phyloP scores from a whole-genome alignment of 2,797 vertebrate species.

The Xenops minutus region DNA sequence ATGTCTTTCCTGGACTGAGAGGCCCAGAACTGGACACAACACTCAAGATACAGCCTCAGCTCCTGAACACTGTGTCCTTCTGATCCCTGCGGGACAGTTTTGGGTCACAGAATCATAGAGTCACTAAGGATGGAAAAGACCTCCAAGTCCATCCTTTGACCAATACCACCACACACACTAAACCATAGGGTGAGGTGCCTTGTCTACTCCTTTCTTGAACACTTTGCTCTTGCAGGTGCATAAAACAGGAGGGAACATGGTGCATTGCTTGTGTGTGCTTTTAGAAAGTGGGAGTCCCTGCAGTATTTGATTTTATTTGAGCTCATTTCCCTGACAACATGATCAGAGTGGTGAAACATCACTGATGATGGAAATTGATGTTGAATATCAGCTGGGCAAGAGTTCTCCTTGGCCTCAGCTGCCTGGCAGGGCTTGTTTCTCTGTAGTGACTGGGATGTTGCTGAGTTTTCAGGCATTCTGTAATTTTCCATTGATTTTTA shows the following conservation, averaged over 20 bases:
- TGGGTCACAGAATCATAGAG: background rate
- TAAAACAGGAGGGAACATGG: background rate
- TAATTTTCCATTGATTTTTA: conserved; percentile 37
- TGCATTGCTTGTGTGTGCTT: fast-evolving
- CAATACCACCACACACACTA: background rate
- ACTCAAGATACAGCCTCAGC: background rate
- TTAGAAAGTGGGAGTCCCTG: background rate
- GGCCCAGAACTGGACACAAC: background rate
- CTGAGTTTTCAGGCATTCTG: background rate
- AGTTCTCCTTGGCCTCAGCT: fast-evolving
- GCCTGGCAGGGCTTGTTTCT: background rate
- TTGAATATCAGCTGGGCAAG: background rate
- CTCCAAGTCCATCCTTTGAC: background rate
- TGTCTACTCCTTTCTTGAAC: too few species aligned
- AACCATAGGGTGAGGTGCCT: fast-evolving
- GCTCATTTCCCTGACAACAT: background rate
- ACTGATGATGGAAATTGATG: background rate
- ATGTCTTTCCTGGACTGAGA: background rate
- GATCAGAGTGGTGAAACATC: background rate
- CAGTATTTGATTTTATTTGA: background rate
- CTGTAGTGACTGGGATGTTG: background rate
- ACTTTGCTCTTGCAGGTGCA: background rate
- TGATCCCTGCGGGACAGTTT: background rate
- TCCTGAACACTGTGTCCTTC: background rate
- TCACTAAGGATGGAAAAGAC: background rate